Base-by-base conservation (phyloP, 2,113 vertebrate species). In the Kryptolebias marmoratus region DNA sequence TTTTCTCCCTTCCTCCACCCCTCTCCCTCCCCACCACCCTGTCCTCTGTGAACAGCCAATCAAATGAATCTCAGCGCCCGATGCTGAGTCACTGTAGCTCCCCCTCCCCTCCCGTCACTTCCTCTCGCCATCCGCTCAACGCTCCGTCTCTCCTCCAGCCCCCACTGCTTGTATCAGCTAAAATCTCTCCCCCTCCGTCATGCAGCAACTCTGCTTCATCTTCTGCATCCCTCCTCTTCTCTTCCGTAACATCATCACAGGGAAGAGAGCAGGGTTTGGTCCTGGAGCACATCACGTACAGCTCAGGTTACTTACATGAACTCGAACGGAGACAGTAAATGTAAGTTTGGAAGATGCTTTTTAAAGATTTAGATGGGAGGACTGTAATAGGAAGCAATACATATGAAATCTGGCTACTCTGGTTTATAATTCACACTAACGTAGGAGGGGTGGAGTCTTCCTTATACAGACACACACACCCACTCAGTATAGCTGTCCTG, bases 61-160 rank as follows among this genome's bases (percentile, higher is more conserved):
- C 50, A 47, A 57, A 73, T 2, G 22, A 70, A 44, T 16, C 32
- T 53, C 60, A 7, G 28, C 56, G 62, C 64, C 73, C 42, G 71
- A 68, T 86, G 89, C 89, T 88, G 88, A 91, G 80, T 91, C 90
- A 92, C 75, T 84, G 80, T 36, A 32, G 18, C 53, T 30, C 32
- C 36, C 22, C 59, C 47, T 30, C 60, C 42, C 58, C 48, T 55
- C 5, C 16, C 15, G 31, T 59, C 48, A 45, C 59, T 16, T 44
- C 39, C 32, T 65, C 16, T 28, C 65, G 30, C 72, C 50, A 42
- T 42, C 39, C 1, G 39, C 8, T 42, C 39, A 8, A 8, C 39
- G 5, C 39, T 42, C 39, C 39, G 10, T 42, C 39, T 10, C 10
- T 42, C 39, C 39, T 42, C 5, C 39, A 42, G 59, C 50, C 31